Evolutionary conservation across 30 jellyfish, hydroid and myxozoan genomes (phyloP), one percentile per base, ranked within the genome.

Genomic region (Aurelia aurita complex sp. Pacific): DNA sequence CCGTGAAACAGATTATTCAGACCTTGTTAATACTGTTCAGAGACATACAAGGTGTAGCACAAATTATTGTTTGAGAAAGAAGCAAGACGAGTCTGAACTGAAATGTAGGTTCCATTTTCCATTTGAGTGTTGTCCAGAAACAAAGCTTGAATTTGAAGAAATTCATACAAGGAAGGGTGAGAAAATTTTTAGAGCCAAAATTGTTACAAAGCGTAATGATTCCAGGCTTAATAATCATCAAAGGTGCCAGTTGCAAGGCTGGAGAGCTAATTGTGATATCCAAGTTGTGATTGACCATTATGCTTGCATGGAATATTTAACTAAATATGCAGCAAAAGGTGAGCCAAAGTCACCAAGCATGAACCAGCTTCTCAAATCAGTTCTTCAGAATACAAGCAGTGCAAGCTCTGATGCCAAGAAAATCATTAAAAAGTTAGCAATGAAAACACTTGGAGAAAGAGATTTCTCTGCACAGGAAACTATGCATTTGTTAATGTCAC

Each of bases 261-360:
- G 92, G 89, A 73, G 89, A 61, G 89, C 89, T 51, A 60, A 79
- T 64, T 81, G 87, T 52, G 90, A 81, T 43, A 81, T 81, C 2
- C 54, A 46, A 4, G 46, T 38, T 38, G 46, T 38, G 4, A 38
- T 38, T 38, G 69, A 33, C 46, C 19, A 83, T 73, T 91, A 40
- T 83, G 85, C 71, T 53, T 83, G 92, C 72, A 16, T 73, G 12
- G 92, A 83, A 61, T 83, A 73, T 55, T 17, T 73, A 17, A 73
- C 92, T 17, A 83, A 83, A 46, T 83, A 83, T 82, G 92, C 92
- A n/a, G 64, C 89, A 15, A 82, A 69, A 43, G 90, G 77, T 13
- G 92, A 82, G 72, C 46, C 46, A 67, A 82, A 15, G 34, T 54
- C 68, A 15, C 11, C 32, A 38, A 76, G 38, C 53, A 34, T 59